Percentiles rank a stretch among this genome's conserved stretches.
phyloP scores from a whole-genome alignment of 2,888 invertebrate species.

The Zygaena filipendulae region DNA sequence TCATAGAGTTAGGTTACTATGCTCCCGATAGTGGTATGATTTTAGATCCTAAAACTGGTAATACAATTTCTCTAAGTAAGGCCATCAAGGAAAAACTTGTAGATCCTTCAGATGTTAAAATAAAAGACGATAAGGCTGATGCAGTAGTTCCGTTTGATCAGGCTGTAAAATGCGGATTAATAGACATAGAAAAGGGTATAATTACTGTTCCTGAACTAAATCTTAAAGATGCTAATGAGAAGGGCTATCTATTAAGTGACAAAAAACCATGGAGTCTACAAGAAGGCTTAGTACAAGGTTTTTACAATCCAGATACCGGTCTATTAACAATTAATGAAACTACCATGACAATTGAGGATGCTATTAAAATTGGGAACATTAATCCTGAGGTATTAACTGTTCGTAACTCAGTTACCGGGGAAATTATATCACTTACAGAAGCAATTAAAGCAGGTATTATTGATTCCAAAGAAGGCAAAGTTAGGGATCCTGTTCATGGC shows the following conservation, averaged over 20 bases:
- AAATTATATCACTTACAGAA: constrained; percentile 82
- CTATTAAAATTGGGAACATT: constrained; percentile 79
- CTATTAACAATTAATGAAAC: constrained; percentile 76
- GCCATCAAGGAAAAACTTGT: constrained; percentile 79
- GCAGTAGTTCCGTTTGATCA: constrained; percentile 74
- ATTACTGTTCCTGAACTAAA: constrained; percentile 77
- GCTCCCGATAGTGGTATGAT: constrained; percentile 78
- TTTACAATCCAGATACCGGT: constrained; percentile 81
- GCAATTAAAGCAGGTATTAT: constrained; percentile 82
- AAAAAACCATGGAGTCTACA: constrained; percentile 84
- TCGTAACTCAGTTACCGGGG: constrained; percentile 81
- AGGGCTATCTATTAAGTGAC: constrained; percentile 83
- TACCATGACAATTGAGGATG: constrained; percentile 77
- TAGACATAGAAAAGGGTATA: constrained; percentile 77
- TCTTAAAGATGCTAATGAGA: constrained; percentile 82
- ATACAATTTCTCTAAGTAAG: constrained; percentile 78
- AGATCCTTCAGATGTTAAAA: constrained; percentile 75
- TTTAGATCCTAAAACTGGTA: constrained; percentile 80
- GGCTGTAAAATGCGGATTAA: constrained; percentile 75
- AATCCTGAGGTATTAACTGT: constrained; percentile 82
- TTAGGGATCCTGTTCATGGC: constrained; percentile 79
- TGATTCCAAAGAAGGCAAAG: constrained; percentile 83
- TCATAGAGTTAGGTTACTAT: constrained; percentile 82
- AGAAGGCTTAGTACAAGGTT: constrained; percentile 83
- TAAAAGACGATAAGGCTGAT: constrained; percentile 78